Evolutionary conservation across 2,113 vertebrate genomes (phyloP).

Genomic region (Poecilia latipinna): DNA sequence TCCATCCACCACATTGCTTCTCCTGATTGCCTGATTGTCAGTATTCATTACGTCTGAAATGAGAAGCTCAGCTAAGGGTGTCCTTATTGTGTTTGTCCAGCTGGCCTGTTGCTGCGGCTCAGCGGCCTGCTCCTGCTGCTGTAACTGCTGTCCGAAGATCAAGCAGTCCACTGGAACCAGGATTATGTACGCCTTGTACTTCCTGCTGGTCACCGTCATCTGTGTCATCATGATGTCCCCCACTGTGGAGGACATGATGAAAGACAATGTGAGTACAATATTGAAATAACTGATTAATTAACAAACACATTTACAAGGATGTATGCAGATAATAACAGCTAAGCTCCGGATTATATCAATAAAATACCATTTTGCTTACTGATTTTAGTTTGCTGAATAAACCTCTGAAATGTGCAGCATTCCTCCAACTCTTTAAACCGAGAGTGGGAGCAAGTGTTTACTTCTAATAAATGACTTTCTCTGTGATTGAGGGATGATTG

Average conservation of each 20-base stretch:
- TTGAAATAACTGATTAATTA: neutral
- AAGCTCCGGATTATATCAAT: neutral
- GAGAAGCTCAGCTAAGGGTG: neutral
- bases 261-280: constrained; percentile 81
- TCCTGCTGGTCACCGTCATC: constrained; percentile 89
- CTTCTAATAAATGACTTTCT: neutral
- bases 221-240: constrained; percentile 96
- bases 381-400: neutral
- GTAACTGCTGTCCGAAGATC: constrained; percentile 92
- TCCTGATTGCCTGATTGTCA: constrained; percentile 6
- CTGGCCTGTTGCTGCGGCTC: constrained; percentile 95
- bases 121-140: constrained; percentile 91
- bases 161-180: constrained; percentile 95
- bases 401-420: neutral
- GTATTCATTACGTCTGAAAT: no score
- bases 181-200: constrained; percentile 94
- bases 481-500: no score
- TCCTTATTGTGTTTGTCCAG: constrained; percentile 69
- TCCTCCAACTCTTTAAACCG: neutral
- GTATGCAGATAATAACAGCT: neutral
- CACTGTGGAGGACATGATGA: constrained; percentile 83
- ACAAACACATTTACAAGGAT: no score
- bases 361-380: neutral
- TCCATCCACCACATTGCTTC: neutral
- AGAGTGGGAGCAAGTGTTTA: neutral